Conservation (phyloP, 2,113 vertebrate species). For the Epinephelus fuscoguttatus region DNA sequence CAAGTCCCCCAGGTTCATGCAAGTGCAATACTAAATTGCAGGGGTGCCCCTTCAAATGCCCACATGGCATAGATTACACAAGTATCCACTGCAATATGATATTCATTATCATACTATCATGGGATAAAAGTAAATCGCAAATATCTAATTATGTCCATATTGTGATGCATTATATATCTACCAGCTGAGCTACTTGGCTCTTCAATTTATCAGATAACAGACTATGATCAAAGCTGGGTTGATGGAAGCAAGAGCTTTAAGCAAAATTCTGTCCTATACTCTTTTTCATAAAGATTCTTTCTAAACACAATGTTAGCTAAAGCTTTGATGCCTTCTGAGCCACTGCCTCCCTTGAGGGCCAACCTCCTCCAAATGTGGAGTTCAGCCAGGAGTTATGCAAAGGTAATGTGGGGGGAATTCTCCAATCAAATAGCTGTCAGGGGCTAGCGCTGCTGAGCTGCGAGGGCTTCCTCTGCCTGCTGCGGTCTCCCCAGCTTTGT, state of each 20-base stretch:
- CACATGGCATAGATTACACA: neutral
- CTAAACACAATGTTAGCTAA: constrained; percentile 53
- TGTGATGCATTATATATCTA: neutral
- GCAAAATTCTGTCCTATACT: constrained; percentile 27
- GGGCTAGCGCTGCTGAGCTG: constrained; percentile 39
- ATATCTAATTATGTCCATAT: neutral
- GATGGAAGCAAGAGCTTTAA: constrained; percentile 33
- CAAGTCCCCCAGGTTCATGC: too few relatives aligned
- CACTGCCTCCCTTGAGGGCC: constrained; percentile 14
- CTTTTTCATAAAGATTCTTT: constrained; percentile 24
- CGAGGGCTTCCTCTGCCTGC: constrained; percentile 65
- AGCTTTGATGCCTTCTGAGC: constrained; percentile 23
- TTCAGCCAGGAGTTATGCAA: constrained; percentile 62
- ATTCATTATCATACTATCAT: neutral
- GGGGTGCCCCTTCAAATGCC: neutral
- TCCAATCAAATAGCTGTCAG: constrained; percentile 70
- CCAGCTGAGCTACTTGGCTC: neutral
- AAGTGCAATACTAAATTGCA: neutral
- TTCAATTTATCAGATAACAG: neutral
- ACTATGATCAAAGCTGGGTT: constrained; percentile 21
- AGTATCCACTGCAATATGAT: neutral
- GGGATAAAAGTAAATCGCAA: constrained; percentile 17
- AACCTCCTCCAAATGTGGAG: constrained; percentile 50
- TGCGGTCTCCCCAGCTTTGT: constrained; percentile 69
- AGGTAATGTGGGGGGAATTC: constrained; percentile 70